Percentiles rank a stretch among this genome's conserved stretches.
Evolutionary conservation across 2,888 invertebrate species (phyloP).

Genomic region (Teleogryllus oceanicus): DNA sequence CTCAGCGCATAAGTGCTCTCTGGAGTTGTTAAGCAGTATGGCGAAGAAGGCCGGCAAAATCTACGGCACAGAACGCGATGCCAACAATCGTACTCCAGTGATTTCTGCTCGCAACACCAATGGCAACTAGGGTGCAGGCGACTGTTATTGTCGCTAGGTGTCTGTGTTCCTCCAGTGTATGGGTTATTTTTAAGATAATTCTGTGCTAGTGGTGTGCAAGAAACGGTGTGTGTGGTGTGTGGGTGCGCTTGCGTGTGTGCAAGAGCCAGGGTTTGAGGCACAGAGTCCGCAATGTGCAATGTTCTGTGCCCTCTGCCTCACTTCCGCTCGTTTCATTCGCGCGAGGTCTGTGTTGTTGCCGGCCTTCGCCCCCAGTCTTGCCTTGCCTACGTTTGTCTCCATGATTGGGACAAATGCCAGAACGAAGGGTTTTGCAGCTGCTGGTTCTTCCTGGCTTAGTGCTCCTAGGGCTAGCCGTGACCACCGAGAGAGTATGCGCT

Average conservation of each 20-base stretch:
- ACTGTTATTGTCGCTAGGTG: not conserved
- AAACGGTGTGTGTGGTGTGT: not conserved
- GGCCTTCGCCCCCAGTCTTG: constrained; percentile 1
- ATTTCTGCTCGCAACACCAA: constrained; percentile 56
- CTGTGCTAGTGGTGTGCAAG: constrained; percentile 5
- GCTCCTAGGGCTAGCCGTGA: constrained; percentile 5
- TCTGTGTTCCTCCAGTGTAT: constrained; percentile 10
- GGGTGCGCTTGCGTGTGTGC: not conserved
- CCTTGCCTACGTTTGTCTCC: constrained; percentile 18
- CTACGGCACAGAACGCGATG: constrained; percentile 77
- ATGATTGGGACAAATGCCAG: not conserved
- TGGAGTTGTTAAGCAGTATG: constrained; percentile 94
- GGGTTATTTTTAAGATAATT: constrained; percentile 18
- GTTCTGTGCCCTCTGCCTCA: not conserved
- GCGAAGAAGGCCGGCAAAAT: constrained; percentile 98
- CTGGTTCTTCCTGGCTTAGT: not conserved
- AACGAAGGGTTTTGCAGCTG: not conserved
- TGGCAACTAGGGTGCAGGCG: constrained; percentile 47
- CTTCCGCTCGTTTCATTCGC: constrained; percentile 18
- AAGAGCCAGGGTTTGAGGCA: not conserved
- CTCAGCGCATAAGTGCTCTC: constrained; percentile 92
- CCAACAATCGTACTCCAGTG: constrained; percentile 49
- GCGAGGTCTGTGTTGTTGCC: not conserved
- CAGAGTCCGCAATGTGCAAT: not conserved
- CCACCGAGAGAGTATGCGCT: not conserved